These are phyloP conservation scores for Pempheris klunzingeri DNA, from an alignment of 2,797 vertebrate genomes.

Conservation along the genomic window DNA sequence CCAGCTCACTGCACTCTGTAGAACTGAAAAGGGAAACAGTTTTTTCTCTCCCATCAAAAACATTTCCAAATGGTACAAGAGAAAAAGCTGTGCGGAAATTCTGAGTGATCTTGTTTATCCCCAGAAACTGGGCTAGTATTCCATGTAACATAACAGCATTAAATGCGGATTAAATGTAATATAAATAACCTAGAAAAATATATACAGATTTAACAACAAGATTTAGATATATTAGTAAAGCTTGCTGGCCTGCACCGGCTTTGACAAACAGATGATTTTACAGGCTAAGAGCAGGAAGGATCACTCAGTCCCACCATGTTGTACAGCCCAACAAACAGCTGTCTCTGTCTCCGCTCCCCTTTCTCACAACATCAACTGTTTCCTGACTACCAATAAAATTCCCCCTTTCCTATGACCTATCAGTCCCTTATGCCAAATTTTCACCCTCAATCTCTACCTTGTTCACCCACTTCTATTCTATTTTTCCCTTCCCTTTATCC, in stretches of 20 bases:
- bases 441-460: slow-evolving; percentile 28
- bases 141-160: slow-evolving; percentile 68
- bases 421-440: slow-evolving; percentile 29
- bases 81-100: slow-evolving; percentile 53
- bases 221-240: slow-evolving; percentile 67
- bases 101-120: slow-evolving; percentile 69
- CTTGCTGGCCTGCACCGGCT: slow-evolving; percentile 55
- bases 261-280: slow-evolving; percentile 62
- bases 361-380: slow-evolving; percentile 26
- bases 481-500: slow-evolving; percentile 53
- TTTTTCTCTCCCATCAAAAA: slow-evolving; percentile 52
- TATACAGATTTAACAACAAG: slow-evolving; percentile 74
- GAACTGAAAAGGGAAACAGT: slow-evolving; percentile 1
- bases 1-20: slow-evolving; percentile 18
- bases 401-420: slow-evolving; percentile 15
- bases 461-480: slow-evolving; percentile 39
- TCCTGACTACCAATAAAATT: slow-evolving; percentile 13
- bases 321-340: slow-evolving; percentile 68
- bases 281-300: slow-evolving; percentile 51
- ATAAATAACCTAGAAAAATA: slow-evolving; percentile 70
- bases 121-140: slow-evolving; percentile 57
- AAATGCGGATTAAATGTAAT: slow-evolving; percentile 68
- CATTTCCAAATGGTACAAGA: slow-evolving; percentile 43
- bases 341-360: slow-evolving; percentile 38
- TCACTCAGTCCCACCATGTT: slow-evolving; percentile 51